phyloP scores from a whole-genome alignment of 2,888 invertebrate species.

The Ormyrus rosae region DNA sequence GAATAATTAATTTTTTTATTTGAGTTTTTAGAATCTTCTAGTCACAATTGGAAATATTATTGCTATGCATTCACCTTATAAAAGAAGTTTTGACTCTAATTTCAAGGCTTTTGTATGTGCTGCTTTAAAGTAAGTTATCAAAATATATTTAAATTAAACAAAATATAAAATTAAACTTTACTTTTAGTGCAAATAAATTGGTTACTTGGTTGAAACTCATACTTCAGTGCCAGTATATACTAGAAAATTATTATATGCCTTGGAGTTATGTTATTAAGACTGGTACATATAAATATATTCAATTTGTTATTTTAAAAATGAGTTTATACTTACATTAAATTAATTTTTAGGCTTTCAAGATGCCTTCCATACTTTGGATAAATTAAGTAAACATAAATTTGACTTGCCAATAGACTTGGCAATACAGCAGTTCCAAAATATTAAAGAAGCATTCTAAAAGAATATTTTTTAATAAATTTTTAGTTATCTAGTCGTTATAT shows the following conservation, averaged over 20 bases:
- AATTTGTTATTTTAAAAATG: slow-evolving; percentile 2
- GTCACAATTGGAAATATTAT: slow-evolving; percentile 95
- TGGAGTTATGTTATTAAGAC: slow-evolving; percentile 98
- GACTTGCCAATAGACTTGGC: slow-evolving; percentile 97
- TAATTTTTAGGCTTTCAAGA: slow-evolving; percentile 92
- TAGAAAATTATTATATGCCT: slow-evolving; percentile 88
- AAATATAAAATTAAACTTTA: slow-evolving; percentile 19
- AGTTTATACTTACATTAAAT: slow-evolving; percentile 10
- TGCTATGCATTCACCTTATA: slow-evolving; percentile 92
- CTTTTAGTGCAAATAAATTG: slow-evolving; percentile 88
- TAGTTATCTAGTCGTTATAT: slow-evolving; percentile 36
- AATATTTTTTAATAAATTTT: slow-evolving; percentile 33
- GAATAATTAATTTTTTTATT: background rate
- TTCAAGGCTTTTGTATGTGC: slow-evolving; percentile 99
- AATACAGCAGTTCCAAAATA: slow-evolving; percentile 96
- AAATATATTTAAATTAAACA: slow-evolving; percentile 22
- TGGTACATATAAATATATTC: slow-evolving; percentile 76
- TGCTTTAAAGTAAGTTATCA: slow-evolving; percentile 89
- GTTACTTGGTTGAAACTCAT: slow-evolving; percentile 96
- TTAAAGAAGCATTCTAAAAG: slow-evolving; percentile 86
- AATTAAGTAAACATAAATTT: slow-evolving; percentile 89
- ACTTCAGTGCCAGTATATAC: slow-evolving; percentile 88
- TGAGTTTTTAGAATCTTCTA: slow-evolving; percentile 84
- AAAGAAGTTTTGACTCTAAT: slow-evolving; percentile 96
- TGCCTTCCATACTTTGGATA: slow-evolving; percentile 92